Base-by-base conservation (phyloP, 2,797 vertebrate genomes). In the Rhincodon typus region DNA sequence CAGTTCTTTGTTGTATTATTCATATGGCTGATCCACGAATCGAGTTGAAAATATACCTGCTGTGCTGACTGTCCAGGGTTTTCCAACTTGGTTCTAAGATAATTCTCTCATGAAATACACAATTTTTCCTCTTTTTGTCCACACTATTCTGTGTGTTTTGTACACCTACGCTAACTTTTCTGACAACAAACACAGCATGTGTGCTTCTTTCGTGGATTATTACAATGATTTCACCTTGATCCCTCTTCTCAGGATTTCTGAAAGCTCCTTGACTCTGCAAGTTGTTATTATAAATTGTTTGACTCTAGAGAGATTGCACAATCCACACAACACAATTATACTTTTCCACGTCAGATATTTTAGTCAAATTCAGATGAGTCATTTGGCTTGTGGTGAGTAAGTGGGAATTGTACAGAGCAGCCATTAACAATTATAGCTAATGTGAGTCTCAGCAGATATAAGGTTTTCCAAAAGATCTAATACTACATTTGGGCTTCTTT, bases 251-350 rank as follows among this genome's bases (percentile, higher is more conserved):
- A 21, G 15, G 57, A 91, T n/a, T 66, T 91, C 57, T 91, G 88
- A 66, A 91, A 91, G 57, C 34, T 21, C 88, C 62, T 91, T 91
- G 27, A 88, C 53, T 88, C 87, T 57, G 87, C 87, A 88, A 34
- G 87, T 30, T 88, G 30, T 62, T 88, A 88, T 88, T 88, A 34
- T 88, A 88, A 88, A 62, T 88, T 88, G 50, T 30, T 57, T 57
- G 50, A 88, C 50, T 88, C 27, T 34, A 88, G 53, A 17, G 12
- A 62, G 50, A 88, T 2, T 66, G 30, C 57, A 91, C 34, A 91
- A 38, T 38, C 88, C n/a, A 21, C 30, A 8, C 53, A 62, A 62
- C 34, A 66, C 34, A 8, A 66, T 53, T 25, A 10, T 91, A 66
- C 57, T 30, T 91, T 62, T 84, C 79, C 79, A 42, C 79, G 23